Evolutionary conservation across 2,113 vertebrate genomes (phyloP).

Genomic region (Nothocercus nigrocapillus): DNA sequence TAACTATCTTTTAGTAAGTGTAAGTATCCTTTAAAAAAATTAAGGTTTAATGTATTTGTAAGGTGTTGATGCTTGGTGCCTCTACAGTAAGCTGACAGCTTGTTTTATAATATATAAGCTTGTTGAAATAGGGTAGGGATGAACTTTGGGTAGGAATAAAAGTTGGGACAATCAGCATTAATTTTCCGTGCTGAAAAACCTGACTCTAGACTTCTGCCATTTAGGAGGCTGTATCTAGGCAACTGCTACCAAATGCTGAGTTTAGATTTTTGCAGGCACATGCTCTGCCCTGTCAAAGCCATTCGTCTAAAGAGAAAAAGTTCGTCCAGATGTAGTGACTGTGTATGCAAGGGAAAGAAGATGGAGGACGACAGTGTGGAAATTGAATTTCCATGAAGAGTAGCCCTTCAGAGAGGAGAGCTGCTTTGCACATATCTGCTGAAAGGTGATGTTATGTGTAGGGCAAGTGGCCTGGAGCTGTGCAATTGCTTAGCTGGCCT

Average conservation of each 20-base stretch:
- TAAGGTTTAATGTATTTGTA: background rate
- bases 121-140: background rate
- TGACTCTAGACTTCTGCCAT: background rate
- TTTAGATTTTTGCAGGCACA: background rate
- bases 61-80: background rate
- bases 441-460: background rate
- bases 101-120: background rate
- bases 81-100: background rate
- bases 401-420: background rate
- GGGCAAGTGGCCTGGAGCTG: fast-evolving
- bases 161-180: background rate
- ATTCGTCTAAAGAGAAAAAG: background rate
- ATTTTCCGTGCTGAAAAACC: background rate
- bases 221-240: conserved; percentile 21
- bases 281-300: background rate
- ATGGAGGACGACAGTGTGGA: background rate
- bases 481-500: background rate
- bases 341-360: background rate
- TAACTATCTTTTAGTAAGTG: too few relatives aligned
- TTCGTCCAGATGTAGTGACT: background rate
- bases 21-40: background rate
- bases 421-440: fast-evolving
- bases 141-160: background rate
- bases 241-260: background rate
- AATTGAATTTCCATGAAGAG: background rate